Conservation (phyloP, 2,113 vertebrate genomes). For the Stigmatopora nigra region DNA sequence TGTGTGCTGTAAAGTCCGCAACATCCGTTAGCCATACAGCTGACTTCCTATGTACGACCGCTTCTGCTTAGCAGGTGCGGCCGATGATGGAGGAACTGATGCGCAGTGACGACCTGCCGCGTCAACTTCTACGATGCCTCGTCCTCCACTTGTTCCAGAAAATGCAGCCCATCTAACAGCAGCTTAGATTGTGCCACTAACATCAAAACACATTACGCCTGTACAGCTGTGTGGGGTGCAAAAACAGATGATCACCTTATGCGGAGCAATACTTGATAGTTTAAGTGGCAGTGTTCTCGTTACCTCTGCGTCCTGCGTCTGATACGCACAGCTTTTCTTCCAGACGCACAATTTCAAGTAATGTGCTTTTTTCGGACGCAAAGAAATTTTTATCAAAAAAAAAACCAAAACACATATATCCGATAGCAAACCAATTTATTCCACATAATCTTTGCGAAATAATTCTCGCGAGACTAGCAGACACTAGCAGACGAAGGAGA, state of each 20-base stretch:
- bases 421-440: too few species aligned
- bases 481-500: too few species aligned
- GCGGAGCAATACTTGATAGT: slow-evolving; percentile 55
- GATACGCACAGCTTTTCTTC: too few species aligned
- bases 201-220: slow-evolving; percentile 46
- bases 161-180: slow-evolving; percentile 67
- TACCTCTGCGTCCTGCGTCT: too few species aligned
- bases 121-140: slow-evolving; percentile 40
- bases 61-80: slow-evolving; percentile 35
- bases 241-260: slow-evolving; percentile 61
- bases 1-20: slow-evolving; percentile 17
- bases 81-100: slow-evolving; percentile 36
- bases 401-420: too few species aligned
- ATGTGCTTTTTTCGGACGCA: too few species aligned
- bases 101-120: slow-evolving; percentile 28
- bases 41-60: slow-evolving; percentile 46
- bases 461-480: too few species aligned
- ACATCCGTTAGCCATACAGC: slow-evolving; percentile 25
- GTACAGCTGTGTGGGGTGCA: slow-evolving; percentile 59
- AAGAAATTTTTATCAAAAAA: too few species aligned
- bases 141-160: slow-evolving; percentile 34
- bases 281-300: too few species aligned
- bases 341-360: too few species aligned
- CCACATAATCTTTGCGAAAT: too few species aligned
- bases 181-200: slow-evolving; percentile 36